Evolutionary conservation across 2,888 invertebrate genomes (phyloP).

Genomic region (Fragum fragum): DNA sequence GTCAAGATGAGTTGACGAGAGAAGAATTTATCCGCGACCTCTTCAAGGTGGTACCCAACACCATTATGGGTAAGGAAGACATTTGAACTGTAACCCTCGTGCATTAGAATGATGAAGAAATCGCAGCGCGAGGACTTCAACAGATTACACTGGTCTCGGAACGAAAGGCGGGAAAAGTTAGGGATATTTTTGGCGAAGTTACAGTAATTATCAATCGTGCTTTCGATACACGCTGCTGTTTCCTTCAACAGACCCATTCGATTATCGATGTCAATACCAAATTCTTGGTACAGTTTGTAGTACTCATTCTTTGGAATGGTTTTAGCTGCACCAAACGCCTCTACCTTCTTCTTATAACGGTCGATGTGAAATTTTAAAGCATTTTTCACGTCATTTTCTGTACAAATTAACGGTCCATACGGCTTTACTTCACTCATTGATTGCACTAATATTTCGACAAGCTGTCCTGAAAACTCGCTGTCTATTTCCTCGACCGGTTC

Average conservation of each 20-base stretch:
- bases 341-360: constrained; percentile 46
- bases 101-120: constrained; percentile 61
- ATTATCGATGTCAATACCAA: constrained; percentile 63
- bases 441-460: constrained; percentile 38
- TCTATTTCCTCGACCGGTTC: not conserved
- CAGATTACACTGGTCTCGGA: constrained; percentile 57
- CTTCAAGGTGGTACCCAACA: constrained; percentile 58
- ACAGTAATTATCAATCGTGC: constrained; percentile 48
- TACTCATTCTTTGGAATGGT: constrained; percentile 59
- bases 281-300: constrained; percentile 53
- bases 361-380: constrained; percentile 50
- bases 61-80: constrained; percentile 53
- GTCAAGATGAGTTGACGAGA: constrained; percentile 51
- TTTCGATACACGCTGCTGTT: constrained; percentile 37
- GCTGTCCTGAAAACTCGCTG: constrained; percentile 30
- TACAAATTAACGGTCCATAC: constrained; percentile 43
- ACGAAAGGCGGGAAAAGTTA: constrained; percentile 52
- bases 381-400: constrained; percentile 31
- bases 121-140: constrained; percentile 60
- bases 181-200: constrained; percentile 62
- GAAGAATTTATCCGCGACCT: constrained; percentile 62
- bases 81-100: constrained; percentile 46
- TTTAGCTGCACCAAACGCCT: constrained; percentile 53
- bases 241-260: constrained; percentile 49
- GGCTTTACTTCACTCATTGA: constrained; percentile 60